phyloP scores from a whole-genome alignment of 2,113 vertebrate species.

The Chionis minor region DNA sequence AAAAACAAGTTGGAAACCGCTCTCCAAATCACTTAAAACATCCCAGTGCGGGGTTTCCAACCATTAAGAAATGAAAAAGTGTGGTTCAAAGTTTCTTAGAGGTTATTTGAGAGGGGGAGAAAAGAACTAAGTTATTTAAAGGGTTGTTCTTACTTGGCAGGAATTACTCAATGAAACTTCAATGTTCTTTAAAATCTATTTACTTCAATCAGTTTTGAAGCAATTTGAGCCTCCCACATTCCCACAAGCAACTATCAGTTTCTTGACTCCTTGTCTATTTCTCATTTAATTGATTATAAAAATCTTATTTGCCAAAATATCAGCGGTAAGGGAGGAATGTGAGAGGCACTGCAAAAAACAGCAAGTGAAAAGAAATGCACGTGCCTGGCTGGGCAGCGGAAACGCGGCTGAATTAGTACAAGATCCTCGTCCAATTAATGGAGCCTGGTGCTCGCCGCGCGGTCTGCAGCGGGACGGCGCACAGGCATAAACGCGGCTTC shows the following conservation, averaged over 20 bases:
- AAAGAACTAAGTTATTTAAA: neutral
- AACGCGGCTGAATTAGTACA: neutral
- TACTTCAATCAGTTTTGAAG: neutral
- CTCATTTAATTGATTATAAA: neutral
- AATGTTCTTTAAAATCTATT: neutral
- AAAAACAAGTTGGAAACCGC: neutral
- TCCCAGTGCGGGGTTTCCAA: neutral
- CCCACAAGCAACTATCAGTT: neutral
- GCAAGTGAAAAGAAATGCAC: neutral
- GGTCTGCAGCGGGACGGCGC: neutral
- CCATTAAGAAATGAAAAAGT: neutral
- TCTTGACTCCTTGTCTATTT: neutral
- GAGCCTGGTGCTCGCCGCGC: neutral
- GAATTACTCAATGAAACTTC: neutral
- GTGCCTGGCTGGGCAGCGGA: neutral
- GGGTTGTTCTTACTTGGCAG: neutral
- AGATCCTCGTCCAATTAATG: neutral
- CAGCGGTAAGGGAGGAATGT: neutral
- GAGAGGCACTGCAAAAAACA: neutral
- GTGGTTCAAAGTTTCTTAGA: neutral
- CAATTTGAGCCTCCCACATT: neutral
- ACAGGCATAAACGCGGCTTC: neutral
- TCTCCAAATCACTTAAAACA: neutral
- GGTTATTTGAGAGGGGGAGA: neutral
- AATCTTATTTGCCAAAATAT: neutral